phyloP scores from a whole-genome alignment of 2,888 invertebrate species.

The Eupithecia dodoneata region DNA sequence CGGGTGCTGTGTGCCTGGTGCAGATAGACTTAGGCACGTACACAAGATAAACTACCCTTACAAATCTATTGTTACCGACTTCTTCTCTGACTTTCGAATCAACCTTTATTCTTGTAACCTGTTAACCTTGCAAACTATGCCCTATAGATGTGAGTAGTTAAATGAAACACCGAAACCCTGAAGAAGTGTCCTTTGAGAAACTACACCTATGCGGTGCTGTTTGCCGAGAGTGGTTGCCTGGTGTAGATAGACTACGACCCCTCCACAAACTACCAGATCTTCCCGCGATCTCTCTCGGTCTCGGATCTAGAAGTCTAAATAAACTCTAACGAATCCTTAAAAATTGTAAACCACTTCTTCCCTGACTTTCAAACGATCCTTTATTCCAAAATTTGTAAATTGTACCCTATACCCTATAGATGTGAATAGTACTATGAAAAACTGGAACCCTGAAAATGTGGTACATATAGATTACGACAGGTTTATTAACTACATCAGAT shows the following conservation, averaged over 20 bases:
- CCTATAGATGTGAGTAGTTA: neutral
- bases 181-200: neutral
- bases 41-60: neutral
- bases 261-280: conserved; percentile 91
- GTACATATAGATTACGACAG: too few species aligned
- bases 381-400: neutral
- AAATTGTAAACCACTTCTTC: neutral
- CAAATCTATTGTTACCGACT: neutral
- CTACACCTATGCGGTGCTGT: conserved; percentile 47
- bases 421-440: neutral
- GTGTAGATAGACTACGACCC: conserved; percentile 85
- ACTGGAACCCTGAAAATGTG: neutral
- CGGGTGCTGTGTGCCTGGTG: neutral
- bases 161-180: neutral
- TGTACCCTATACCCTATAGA: neutral
- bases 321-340: neutral
- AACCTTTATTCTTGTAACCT: neutral
- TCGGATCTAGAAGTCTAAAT: conserved; percentile 74
- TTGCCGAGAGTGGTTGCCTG: conserved; percentile 53
- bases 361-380: neutral
- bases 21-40: neutral
- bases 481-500: too few species aligned
- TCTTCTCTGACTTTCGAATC: neutral
- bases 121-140: neutral
- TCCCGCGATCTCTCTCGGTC: conserved; percentile 89